Evolutionary conservation across 1,140 invertebrate genomes (phyloP).

Genomic region (Euwallacea similis): DNA sequence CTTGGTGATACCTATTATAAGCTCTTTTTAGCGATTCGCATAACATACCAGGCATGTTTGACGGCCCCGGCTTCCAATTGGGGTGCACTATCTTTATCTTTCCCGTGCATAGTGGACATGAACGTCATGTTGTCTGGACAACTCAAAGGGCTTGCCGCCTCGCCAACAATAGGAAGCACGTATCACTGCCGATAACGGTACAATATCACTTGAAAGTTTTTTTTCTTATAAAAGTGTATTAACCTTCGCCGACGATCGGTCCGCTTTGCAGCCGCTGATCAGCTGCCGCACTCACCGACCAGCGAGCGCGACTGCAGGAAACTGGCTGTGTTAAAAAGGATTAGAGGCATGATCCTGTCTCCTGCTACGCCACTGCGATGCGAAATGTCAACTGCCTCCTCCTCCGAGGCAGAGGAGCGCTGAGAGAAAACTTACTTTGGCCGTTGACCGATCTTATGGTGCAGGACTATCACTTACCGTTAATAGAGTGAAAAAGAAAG

Average conservation of each 20-base stretch:
- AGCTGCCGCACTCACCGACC: neutral
- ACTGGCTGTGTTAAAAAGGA: neutral
- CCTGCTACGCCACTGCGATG: constrained; percentile 11
- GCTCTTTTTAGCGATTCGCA: too few species aligned
- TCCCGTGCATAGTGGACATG: constrained; percentile 40
- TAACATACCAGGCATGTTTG: constrained; percentile 49
- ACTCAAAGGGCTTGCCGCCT: too few species aligned
- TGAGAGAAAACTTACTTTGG: too few species aligned
- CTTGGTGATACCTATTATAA: too few species aligned
- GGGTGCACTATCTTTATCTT: constrained; percentile 39
- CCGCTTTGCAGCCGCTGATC: neutral
- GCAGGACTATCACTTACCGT: too few species aligned
- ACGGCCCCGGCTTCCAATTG: constrained; percentile 41
- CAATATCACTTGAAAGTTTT: neutral
- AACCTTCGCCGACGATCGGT: neutral
- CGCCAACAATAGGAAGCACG: neutral
- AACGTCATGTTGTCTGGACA: constrained; percentile 31
- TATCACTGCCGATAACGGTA: constrained; percentile 7
- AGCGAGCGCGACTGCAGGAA: constrained; percentile 25
- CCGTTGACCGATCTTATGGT: too few species aligned
- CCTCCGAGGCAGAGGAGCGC: too few species aligned
- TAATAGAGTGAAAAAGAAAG: too few species aligned
- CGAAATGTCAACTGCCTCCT: constrained; percentile 2
- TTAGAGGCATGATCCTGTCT: constrained; percentile 6
- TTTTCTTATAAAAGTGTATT: neutral